Evolutionary conservation across 2,113 vertebrate genomes (phyloP).

Genomic region (Eulemur macaco): DNA sequence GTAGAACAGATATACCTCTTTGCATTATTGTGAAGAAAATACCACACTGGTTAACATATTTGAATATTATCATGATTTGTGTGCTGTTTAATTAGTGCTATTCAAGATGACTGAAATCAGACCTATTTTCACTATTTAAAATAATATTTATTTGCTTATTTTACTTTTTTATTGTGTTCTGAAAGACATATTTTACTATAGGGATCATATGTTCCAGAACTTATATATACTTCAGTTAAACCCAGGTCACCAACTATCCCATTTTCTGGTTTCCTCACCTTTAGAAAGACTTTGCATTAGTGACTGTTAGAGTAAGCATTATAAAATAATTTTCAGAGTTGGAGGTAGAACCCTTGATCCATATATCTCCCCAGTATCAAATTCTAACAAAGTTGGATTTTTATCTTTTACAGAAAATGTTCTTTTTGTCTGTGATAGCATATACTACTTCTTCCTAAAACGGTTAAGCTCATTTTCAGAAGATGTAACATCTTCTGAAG

Average conservation of each 20-base stretch:
- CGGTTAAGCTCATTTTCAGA: background rate
- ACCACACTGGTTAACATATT: background rate
- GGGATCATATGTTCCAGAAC: background rate
- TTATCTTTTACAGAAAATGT: background rate
- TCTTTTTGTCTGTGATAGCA: background rate
- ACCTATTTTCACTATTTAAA: conserved; percentile 46
- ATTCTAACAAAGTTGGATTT: background rate
- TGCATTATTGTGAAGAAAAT: background rate
- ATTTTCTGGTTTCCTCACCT: background rate
- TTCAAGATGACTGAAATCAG: background rate
- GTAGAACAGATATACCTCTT: background rate
- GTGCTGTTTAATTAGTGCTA: background rate
- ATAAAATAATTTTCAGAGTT: conserved; percentile 8
- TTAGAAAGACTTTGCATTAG: background rate
- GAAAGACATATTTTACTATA: background rate
- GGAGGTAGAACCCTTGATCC: background rate
- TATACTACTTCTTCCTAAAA: conserved; percentile 30
- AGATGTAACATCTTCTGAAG: background rate
- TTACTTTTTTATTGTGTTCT: conserved; percentile 16
- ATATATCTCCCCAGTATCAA: background rate
- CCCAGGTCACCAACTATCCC: background rate
- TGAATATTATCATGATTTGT: background rate
- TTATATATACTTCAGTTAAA: background rate
- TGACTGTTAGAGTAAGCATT: background rate
- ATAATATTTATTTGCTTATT: background rate